Conservation (phyloP, 2,113 vertebrate genomes). For the Deroptyus accipitrinus region DNA sequence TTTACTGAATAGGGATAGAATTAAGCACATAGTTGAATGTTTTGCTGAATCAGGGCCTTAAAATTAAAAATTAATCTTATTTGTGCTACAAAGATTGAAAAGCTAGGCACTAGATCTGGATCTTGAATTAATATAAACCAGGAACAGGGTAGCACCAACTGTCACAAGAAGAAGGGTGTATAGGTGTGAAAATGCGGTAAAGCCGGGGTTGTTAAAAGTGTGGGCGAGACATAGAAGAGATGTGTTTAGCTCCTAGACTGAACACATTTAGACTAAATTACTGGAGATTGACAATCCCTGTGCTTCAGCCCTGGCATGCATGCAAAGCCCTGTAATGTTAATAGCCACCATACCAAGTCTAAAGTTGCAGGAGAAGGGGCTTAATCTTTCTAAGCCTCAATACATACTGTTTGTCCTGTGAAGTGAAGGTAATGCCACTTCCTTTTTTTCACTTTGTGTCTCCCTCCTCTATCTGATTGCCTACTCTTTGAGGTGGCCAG, state of each 20-base stretch:
- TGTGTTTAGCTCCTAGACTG: not conserved
- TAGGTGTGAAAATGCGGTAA: conserved; percentile 12
- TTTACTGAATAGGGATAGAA: conserved; percentile 65
- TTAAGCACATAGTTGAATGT: conserved; percentile 65
- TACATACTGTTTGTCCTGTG: not conserved
- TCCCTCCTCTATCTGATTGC: not conserved
- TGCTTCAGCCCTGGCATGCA: not conserved
- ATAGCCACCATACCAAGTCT: not conserved
- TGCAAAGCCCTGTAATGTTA: not conserved
- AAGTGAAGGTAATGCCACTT: not conserved
- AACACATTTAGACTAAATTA: not conserved
- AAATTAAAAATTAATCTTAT: conserved; percentile 73
- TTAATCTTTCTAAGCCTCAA: conserved; percentile 4
- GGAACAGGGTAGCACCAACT: conserved; percentile 28
- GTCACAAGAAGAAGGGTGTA: not conserved
- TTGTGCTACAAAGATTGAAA: conserved; percentile 59
- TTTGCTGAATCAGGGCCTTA: conserved; percentile 60
- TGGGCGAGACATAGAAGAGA: not conserved
- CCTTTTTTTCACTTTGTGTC: not conserved
- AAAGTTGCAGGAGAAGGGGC: not conserved
- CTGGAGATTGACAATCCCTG: not conserved
- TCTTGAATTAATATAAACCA: conserved; percentile 50
- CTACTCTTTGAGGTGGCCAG: not conserved
- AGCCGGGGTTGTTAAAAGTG: not conserved
- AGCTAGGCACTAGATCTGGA: conserved; percentile 46